Evolutionary conservation across 2,888 invertebrate species (phyloP).

Genomic region (Caenorhabditis afra): DNA sequence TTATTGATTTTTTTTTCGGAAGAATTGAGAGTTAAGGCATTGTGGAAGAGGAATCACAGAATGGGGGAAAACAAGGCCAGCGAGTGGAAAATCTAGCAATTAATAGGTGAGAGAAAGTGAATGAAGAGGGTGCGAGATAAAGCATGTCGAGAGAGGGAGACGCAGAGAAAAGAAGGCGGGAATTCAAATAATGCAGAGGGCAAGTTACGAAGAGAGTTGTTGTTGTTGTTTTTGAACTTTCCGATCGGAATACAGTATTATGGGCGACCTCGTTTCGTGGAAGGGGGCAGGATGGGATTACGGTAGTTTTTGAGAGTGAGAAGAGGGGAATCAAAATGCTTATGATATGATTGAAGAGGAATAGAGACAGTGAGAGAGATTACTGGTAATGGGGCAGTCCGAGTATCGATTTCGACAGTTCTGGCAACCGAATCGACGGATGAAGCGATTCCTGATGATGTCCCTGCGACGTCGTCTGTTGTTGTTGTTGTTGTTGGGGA

Average conservation of each 20-base stretch:
- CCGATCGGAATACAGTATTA: too few species aligned
- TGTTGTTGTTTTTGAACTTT: too few species aligned
- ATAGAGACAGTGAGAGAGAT: background rate
- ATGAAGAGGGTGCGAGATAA: conserved; percentile 6
- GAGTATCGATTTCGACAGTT: conserved; percentile 54
- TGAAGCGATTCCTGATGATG: conserved; percentile 47
- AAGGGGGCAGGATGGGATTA: too few species aligned
- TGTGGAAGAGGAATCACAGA: conserved; percentile 13
- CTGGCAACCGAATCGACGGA: conserved; percentile 62
- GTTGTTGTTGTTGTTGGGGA: conserved; percentile 50
- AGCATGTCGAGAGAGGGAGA: conserved; percentile 11
- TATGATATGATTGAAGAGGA: background rate
- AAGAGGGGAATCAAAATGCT: background rate
- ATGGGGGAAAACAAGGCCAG: background rate
- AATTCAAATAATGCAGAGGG: background rate
- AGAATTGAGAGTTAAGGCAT: conserved; percentile 10
- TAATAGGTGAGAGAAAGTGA: background rate
- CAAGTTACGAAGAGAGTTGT: too few species aligned
- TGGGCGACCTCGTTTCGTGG: too few species aligned
- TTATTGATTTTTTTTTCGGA: conserved; percentile 4
- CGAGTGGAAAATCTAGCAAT: background rate
- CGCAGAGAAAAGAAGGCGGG: background rate
- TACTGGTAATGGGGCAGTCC: conserved; percentile 55
- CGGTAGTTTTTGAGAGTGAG: background rate
- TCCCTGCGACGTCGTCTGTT: too few species aligned